Base-by-base conservation (phyloP, 2,888 invertebrate genomes). In the Hirtodrosophila alboralis region DNA sequence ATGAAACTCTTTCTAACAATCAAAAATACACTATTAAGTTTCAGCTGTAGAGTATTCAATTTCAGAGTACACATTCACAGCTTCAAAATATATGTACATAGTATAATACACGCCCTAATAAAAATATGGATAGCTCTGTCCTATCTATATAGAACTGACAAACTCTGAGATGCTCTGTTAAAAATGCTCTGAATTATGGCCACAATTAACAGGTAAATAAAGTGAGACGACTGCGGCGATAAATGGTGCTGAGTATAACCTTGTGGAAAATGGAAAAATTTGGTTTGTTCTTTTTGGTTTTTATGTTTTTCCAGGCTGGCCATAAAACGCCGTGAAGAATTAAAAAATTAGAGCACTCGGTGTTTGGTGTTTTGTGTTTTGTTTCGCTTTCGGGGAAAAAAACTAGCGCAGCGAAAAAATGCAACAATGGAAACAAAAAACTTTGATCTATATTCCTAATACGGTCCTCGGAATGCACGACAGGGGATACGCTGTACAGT, bases 371-470 rank as follows among this genome's bases (percentile, higher is more conserved):
- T n/a, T n/a, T n/a, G n/a, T n/a, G n/a, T 40, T 21, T 3, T 57
- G 36, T 41, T 16, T n/a, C 41, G 71, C 28, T 43, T 87, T 83
- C 87, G 84, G 45, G 70, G 84, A 87, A 87, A 86, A 83, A 84
- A 86, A 87, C 54, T 74, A 67, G 68, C 64, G 58, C 75, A 84
- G 66, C 62, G 69, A 74, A 75, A 76, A 73, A 68, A 75, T 57
- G 58, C 16, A 52, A n/a, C 77, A 81, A 87, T 67, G 72, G 37
- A 58, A 84, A 88, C 86, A 87, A 88, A 89, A 88, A 88, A 88
- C 76, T 77, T 53, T 88, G 88, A 86, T 89, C 88, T 87, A 89
- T 64, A 73, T 88, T 85, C 79, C 71, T 86, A 78, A 87, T 85
- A 77, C 71, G 54, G 64, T 70, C 71, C 71, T 58, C 54, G 71